Conservation (phyloP, 2,113 vertebrate genomes). For the Tor tambroides region DNA sequence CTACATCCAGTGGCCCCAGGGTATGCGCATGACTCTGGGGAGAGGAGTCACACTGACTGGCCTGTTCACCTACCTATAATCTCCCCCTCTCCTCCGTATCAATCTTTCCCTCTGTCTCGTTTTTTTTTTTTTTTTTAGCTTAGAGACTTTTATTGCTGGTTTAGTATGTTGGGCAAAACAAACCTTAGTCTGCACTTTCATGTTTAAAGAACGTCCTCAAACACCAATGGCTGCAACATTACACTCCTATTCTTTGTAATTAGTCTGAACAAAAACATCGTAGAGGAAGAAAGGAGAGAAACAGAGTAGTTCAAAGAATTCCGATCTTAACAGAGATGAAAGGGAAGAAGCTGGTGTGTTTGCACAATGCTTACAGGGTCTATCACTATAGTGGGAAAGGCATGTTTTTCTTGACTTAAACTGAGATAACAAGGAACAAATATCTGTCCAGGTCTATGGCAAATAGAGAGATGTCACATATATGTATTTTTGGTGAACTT, state of each 20-base stretch:
- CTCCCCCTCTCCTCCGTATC: constrained; percentile 59
- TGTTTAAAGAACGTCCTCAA: constrained; percentile 74
- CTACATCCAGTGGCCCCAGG: constrained; percentile 63
- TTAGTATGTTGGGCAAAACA: constrained; percentile 55
- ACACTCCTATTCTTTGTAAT: constrained; percentile 70
- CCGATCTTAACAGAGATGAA: constrained; percentile 64
- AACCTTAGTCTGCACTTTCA: constrained; percentile 67
- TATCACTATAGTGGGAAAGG: constrained; percentile 68
- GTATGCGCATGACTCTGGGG: constrained; percentile 72
- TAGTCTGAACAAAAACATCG: constrained; percentile 62
- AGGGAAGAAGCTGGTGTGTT: constrained; percentile 58
- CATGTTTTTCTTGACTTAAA: constrained; percentile 55
- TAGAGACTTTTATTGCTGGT: constrained; percentile 67
- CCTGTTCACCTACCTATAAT: constrained; percentile 56
- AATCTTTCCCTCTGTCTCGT: constrained; percentile 55
- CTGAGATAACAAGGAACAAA: constrained; percentile 9
- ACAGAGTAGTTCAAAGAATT: constrained; percentile 28
- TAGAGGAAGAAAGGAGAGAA: constrained; percentile 44
- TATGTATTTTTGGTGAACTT: constrained; percentile 72
- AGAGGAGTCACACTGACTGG: constrained; percentile 70
- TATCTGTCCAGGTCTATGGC: not conserved
- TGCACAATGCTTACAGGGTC: constrained; percentile 72
- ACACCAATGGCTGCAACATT: constrained; percentile 71
- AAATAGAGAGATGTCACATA: not conserved
- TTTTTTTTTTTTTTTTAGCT: constrained; percentile 40